Base-by-base conservation (phyloP, 1,140 invertebrate species). In the Lepidurus couesii region DNA sequence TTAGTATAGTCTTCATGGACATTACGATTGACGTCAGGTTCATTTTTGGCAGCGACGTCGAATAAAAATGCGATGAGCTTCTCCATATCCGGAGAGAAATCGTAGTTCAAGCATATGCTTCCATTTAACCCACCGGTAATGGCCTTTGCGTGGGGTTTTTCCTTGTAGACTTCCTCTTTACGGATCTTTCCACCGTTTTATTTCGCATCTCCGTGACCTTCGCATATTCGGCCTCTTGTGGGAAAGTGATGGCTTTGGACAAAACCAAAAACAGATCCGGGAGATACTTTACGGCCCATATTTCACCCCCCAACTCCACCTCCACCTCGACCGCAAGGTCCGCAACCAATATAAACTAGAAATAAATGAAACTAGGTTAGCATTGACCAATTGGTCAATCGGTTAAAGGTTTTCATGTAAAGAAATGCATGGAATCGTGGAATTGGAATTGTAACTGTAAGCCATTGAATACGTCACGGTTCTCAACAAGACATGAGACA, bases 21-120 rank as follows among this genome's bases (percentile, higher is more conserved):
- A 21, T 21, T 65, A 16, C 16, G 4, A n/a, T 65, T 65, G 53
- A 65, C 53, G 53, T 65, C 53, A 65, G 53, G 21, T 65, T 21
- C 16, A 1, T 65, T 65, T 65, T 65, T 65, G 53, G 53, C 53
- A 65, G 53, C 21, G 53, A 65, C 53, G 21, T 13, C 13, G 13
- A 65, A 13, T 21, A 21, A 21, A 65, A 65, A 65, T 7, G 16
- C 13, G 21, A 65, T 2, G 21, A 65, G 53, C 1, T 21, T n/a
- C 53, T 65, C 53, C 53, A 65, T 65, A 65, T 65, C 53, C 53
- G 53, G 53, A 65, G 53, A 65, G 53, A 65, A 65, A 65, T 65
- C 53, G 53, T 65, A 7, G 53, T 21, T 21, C 7, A 65, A 7
- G 53, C 53, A 65, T 65, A 65, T 65, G 53, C 21, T 65, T 65